Evolutionary conservation across 2,888 invertebrate genomes (phyloP).

Genomic region (Nemurella pictetii): DNA sequence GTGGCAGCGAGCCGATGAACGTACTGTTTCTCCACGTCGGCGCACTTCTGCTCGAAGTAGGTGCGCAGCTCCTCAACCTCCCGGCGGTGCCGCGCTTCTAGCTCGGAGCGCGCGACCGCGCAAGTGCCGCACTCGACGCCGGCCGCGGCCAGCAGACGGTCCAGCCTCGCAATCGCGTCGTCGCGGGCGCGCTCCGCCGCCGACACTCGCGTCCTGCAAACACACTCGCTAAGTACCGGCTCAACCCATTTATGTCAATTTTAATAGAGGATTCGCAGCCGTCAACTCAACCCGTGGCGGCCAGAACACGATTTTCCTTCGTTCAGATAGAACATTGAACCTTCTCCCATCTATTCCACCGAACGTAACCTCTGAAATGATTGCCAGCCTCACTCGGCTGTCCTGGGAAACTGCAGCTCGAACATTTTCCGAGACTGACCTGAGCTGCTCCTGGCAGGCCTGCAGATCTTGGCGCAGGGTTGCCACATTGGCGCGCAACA

Average conservation of each 20-base stretch:
- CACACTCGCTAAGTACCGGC: constrained; percentile 4
- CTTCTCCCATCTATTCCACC: too few species aligned
- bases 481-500: constrained; percentile 41
- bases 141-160: constrained; percentile 34
- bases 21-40: constrained; percentile 77
- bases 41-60: constrained; percentile 79
- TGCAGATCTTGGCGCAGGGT: constrained; percentile 46
- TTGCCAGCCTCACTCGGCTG: too few species aligned
- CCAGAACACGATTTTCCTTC: too few species aligned
- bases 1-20: constrained; percentile 42
- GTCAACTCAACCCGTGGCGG: too few species aligned
- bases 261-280: too few species aligned
- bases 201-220: background rate
- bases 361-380: too few species aligned
- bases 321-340: too few species aligned
- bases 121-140: constrained; percentile 26
- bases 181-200: constrained; percentile 48
- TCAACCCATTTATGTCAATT: constrained; percentile 58
- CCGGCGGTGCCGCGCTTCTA: constrained; percentile 67
- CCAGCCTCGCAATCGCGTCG: constrained; percentile 44
- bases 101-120: constrained; percentile 51
- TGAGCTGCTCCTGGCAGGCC: constrained; percentile 44
- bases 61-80: constrained; percentile 79
- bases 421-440: too few species aligned
- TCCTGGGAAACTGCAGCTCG: too few species aligned